Evolutionary conservation across 2,888 invertebrate species (phyloP).

Genomic region (Auanema freiburgensis): DNA sequence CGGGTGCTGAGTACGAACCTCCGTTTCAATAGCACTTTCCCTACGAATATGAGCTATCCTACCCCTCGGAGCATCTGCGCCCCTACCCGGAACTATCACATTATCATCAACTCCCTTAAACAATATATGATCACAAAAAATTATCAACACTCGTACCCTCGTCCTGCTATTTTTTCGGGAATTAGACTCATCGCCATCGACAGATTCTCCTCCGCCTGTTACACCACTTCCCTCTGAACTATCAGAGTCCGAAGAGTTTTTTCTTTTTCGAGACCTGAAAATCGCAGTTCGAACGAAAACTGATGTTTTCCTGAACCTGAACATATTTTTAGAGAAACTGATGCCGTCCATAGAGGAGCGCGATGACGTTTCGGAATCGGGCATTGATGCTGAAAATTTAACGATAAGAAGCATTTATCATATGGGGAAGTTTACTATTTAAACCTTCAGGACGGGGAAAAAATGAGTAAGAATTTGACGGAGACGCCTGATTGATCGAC

Average conservation of each 20-base stretch:
- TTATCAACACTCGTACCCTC: slow-evolving; percentile 3
- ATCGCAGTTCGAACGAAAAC: background rate
- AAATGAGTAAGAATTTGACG: slow-evolving; percentile 18
- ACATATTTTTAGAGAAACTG: slow-evolving; percentile 8
- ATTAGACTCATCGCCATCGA: slow-evolving; percentile 13
- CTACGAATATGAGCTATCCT: slow-evolving; percentile 57
- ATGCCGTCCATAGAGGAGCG: slow-evolving; percentile 40
- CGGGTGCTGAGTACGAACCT: slow-evolving; percentile 17
- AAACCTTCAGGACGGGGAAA: slow-evolving; percentile 33
- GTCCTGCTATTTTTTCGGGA: slow-evolving; percentile 21
- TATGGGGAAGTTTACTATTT: slow-evolving; percentile 9
- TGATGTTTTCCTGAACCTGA: background rate
- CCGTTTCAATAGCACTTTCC: slow-evolving; percentile 50
- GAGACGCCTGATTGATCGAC: slow-evolving; percentile 27
- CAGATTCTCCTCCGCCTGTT: slow-evolving; percentile 16
- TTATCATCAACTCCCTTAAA: slow-evolving; percentile 23
- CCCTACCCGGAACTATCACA: slow-evolving; percentile 24
- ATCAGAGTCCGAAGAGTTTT: slow-evolving; percentile 29
- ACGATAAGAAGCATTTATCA: slow-evolving; percentile 3
- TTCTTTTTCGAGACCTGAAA: slow-evolving; percentile 15
- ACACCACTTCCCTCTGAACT: slow-evolving; percentile 19
- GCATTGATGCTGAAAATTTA: slow-evolving; percentile 25
- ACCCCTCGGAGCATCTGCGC: slow-evolving; percentile 39
- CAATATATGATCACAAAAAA: background rate
- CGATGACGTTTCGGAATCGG: slow-evolving; percentile 42